Conservation (phyloP, 2,888 invertebrate species). For the Xanthia icteritia region DNA sequence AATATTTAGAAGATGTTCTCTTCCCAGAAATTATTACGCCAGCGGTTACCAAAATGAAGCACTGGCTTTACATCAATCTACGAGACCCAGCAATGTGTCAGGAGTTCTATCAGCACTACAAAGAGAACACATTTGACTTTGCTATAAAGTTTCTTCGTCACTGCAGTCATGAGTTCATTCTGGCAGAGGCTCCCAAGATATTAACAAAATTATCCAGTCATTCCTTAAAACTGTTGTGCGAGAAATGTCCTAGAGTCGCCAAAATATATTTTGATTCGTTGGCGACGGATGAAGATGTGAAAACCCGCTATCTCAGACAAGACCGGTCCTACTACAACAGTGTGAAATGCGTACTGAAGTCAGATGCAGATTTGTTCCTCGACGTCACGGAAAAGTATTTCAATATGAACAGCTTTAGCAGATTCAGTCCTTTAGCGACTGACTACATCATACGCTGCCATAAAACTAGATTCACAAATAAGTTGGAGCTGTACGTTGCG, state of each 20-base stretch:
- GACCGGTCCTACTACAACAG: constrained; percentile 69
- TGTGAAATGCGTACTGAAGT: constrained; percentile 74
- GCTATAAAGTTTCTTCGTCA: constrained; percentile 76
- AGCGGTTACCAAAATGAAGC: constrained; percentile 75
- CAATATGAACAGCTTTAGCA: constrained; percentile 50
- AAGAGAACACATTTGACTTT: constrained; percentile 65
- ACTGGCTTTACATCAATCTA: constrained; percentile 73
- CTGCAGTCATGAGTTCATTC: constrained; percentile 73
- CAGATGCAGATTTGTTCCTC: constrained; percentile 72
- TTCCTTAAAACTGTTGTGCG: constrained; percentile 75
- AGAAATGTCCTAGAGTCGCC: constrained; percentile 72
- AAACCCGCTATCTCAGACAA: constrained; percentile 64
- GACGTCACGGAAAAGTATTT: constrained; percentile 77
- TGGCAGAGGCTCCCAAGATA: constrained; percentile 68
- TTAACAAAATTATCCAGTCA: constrained; percentile 73
- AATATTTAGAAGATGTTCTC: constrained; percentile 74
- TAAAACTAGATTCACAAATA: constrained; percentile 72
- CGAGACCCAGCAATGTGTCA: constrained; percentile 71
- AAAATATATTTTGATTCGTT: constrained; percentile 75
- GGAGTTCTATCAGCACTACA: constrained; percentile 78
- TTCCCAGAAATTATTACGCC: constrained; percentile 79
- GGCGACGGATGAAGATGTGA: constrained; percentile 62
- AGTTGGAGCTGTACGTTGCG: constrained; percentile 76
- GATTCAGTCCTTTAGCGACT: constrained; percentile 71
- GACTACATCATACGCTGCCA: constrained; percentile 73